Evolutionary conservation across 2,797 vertebrate genomes (phyloP).

Genomic region (Oreochromis mossambicus): DNA sequence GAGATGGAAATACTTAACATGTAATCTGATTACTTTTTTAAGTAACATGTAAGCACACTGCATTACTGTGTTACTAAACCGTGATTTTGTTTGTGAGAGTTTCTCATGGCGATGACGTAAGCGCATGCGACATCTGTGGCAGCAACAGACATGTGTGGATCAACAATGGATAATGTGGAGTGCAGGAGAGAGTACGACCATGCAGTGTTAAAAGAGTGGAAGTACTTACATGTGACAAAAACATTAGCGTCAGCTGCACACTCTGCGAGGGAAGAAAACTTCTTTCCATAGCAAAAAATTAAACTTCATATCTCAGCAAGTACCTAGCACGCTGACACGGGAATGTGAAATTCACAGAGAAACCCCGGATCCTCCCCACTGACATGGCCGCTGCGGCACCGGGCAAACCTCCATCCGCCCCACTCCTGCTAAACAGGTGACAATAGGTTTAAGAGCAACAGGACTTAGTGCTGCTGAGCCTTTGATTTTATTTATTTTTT

Average conservation of each 20-base stretch:
- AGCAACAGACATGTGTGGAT: too few relatives aligned
- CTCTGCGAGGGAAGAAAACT: accelerated
- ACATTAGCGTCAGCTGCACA: not conserved
- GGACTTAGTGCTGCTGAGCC: too few relatives aligned
- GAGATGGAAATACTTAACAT: not conserved
- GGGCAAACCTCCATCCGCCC: too few relatives aligned
- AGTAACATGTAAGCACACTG: not conserved
- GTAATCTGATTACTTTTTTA: accelerated
- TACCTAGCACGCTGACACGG: too few relatives aligned
- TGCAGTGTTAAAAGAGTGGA: not conserved
- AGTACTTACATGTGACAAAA: not conserved
- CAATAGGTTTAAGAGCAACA: too few relatives aligned
- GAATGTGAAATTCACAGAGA: not conserved
- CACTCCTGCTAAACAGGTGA: too few relatives aligned
- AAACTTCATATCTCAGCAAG: too few relatives aligned
- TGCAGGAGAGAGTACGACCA: accelerated
- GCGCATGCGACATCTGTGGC: too few relatives aligned
- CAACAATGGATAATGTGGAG: too few relatives aligned
- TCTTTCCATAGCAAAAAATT: not conserved
- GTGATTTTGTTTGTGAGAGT: not conserved
- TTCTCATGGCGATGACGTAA: not conserved
- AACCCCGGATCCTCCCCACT: too few relatives aligned
- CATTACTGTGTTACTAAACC: not conserved
- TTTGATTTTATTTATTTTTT: too few relatives aligned
- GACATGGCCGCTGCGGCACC: too few relatives aligned